phyloP scores from a whole-genome alignment of 2,797 vertebrate genomes.

The Micromesistius poutassou region DNA sequence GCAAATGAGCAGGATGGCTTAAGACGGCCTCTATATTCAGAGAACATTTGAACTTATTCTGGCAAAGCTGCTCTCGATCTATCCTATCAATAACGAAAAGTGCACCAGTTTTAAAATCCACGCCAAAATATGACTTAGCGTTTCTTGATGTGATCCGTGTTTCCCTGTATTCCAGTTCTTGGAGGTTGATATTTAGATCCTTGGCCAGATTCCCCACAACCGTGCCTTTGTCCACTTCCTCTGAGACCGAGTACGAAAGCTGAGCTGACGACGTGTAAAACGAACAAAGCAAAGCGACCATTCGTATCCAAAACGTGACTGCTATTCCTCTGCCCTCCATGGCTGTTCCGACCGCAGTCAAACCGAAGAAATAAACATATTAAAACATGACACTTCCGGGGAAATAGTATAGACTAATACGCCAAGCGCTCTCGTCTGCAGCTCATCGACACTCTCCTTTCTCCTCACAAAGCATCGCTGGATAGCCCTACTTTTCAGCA shows the following conservation, averaged over 20 bases:
- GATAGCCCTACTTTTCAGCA: not conserved
- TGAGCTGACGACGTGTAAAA: slow-evolving; percentile 48
- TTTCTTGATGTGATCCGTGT: slow-evolving; percentile 61
- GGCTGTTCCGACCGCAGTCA: slow-evolving; percentile 7
- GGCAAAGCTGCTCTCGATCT: slow-evolving; percentile 69
- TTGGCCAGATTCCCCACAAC: slow-evolving; percentile 73
- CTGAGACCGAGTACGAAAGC: slow-evolving; percentile 73
- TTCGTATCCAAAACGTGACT: slow-evolving; percentile 27
- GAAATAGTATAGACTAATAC: not conserved
- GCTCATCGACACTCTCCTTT: slow-evolving; percentile 5
- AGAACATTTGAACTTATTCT: slow-evolving; percentile 59
- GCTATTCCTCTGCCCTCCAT: slow-evolving; percentile 30
- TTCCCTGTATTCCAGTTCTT: slow-evolving; percentile 58
- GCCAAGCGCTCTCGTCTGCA: not conserved
- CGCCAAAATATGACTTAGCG: slow-evolving; percentile 66
- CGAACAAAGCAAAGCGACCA: slow-evolving; percentile 45
- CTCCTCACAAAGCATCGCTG: slow-evolving; percentile 32
- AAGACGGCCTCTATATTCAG: slow-evolving; percentile 73
- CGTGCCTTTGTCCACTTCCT: slow-evolving; percentile 76
- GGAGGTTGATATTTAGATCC: slow-evolving; percentile 62
- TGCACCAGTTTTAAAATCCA: slow-evolving; percentile 65
- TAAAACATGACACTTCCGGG: slow-evolving; percentile 2
- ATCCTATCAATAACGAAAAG: slow-evolving; percentile 63
- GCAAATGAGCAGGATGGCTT: slow-evolving; percentile 70
- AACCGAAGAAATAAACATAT: not conserved